Conservation (phyloP, 2,113 vertebrate species). For the Gymnorhina tibicen region DNA sequence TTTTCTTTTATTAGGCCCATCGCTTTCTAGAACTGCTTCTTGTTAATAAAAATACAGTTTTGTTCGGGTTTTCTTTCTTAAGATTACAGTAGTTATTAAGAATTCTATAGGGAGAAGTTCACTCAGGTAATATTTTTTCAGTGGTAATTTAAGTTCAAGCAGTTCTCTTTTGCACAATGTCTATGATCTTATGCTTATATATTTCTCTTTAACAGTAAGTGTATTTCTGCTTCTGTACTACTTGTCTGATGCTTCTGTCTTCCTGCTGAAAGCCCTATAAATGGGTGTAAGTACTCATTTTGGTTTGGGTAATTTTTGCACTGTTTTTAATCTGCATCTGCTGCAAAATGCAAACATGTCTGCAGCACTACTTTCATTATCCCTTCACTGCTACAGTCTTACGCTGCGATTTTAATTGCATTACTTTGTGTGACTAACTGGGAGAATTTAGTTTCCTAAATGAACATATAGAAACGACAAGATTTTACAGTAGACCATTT, state of each 20-base stretch:
- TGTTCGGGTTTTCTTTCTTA: background rate
- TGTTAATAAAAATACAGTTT: background rate
- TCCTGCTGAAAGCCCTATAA: background rate
- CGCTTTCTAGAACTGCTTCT: background rate
- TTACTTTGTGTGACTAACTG: background rate
- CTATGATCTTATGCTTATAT: background rate
- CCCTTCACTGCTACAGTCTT: background rate
- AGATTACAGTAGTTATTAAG: background rate
- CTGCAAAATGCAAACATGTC: background rate
- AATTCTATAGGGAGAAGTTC: background rate
- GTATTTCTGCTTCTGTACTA: background rate
- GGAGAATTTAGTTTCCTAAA: background rate
- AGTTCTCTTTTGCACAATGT: background rate
- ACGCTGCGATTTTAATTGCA: background rate
- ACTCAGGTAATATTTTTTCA: background rate
- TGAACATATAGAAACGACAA: background rate
- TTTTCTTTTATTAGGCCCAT: background rate
- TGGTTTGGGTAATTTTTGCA: background rate
- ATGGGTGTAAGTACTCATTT: background rate
- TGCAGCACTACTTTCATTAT: background rate
- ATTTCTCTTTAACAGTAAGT: background rate
- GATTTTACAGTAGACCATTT: rapidly evolving
- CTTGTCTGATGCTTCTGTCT: background rate
- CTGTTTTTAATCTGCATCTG: background rate
- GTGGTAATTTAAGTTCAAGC: background rate